Conservation (phyloP, 1,140 invertebrate genomes). For the Calephelis nemesis region DNA sequence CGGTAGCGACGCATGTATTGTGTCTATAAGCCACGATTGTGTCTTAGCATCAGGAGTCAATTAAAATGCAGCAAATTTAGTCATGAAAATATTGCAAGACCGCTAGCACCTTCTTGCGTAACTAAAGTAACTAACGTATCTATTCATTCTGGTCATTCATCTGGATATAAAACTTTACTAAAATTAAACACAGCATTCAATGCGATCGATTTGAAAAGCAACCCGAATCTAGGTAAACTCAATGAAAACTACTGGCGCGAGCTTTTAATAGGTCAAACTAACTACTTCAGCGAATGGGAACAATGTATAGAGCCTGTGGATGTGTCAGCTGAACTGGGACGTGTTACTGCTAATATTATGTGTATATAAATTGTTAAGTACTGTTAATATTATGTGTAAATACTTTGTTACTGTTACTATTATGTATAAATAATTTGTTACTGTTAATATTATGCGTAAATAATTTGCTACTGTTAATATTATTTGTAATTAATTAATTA, state of each 20-base stretch:
- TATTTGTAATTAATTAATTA: too few relatives aligned
- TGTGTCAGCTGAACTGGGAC: constrained; percentile 6
- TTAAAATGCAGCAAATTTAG: too few relatives aligned
- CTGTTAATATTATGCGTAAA: too few relatives aligned
- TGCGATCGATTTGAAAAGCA: not conserved
- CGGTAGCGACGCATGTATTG: too few relatives aligned
- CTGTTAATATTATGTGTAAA: too few relatives aligned
- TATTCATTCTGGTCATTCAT: not conserved
- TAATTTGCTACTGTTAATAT: too few relatives aligned
- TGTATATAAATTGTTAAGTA: not conserved
- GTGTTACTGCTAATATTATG: constrained; percentile 1
- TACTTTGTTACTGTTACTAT: too few relatives aligned
- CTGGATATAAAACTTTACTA: not conserved
- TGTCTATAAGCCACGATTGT: too few relatives aligned
- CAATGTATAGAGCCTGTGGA: constrained; percentile 16
- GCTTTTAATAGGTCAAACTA: constrained; percentile 16
- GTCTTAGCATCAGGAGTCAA: too few relatives aligned
- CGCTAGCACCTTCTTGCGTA: too few relatives aligned
- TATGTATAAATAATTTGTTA: not conserved
- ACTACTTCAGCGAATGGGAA: constrained; percentile 10
- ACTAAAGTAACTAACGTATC: too few relatives aligned
- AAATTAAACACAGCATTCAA: not conserved
- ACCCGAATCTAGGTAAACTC: constrained; percentile 6
- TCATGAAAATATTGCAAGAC: too few relatives aligned
- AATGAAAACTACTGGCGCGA: constrained; percentile 10